Base-by-base conservation (phyloP, 2,113 vertebrate species). In the Laticauda laticaudata region DNA sequence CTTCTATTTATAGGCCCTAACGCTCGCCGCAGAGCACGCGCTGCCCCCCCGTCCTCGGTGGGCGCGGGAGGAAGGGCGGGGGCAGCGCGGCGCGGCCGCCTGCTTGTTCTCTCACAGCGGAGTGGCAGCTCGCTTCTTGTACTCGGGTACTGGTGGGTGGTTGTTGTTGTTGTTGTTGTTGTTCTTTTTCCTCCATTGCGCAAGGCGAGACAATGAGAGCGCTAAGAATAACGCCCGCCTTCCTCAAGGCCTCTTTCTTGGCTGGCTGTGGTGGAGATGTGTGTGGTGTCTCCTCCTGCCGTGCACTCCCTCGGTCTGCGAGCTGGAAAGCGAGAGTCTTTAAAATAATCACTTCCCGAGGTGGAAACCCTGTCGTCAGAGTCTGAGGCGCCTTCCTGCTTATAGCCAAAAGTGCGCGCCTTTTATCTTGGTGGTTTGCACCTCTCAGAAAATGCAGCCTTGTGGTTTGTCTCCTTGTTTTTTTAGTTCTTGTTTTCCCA, bases 1-100 rank as follows among this genome's bases (percentile, higher is more conserved):
- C 96, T 97, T 97, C 97, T 98, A 98, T 98, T 98, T 98, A 97
- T 98, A 98, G 97, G 81, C 94, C 54, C 96, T 93, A 93, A 93
- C 86, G 56, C 94, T 24, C 45, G 96, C 98, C 96, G 94, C 97
- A 97, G 43, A 51, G 96, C 93, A 94, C 64, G 92, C 95, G 93
- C 92, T 93, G 55, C 4, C 93, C 48, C 48, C 92, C 45, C 5
- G 1, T 95, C 48, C 0, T 95, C 88, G 91, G 90, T 91, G 75
- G 93, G 91, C 20, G 45, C 45, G 34, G 20, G 88, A 18, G 88
- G 9, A 15, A 14, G 6, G 34, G n/a, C 29, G 88, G 2, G 2
- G 95, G 93, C 57, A 94, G 89, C 2, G 4, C 0, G 29, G 89
- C 2, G 4, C 0, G 29, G 11, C 11, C 23, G 21, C 85, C 43